These are phyloP conservation scores for Cyrtonyx montezumae DNA, from an alignment of 2,113 vertebrate species.

Conservation along the genomic window DNA sequence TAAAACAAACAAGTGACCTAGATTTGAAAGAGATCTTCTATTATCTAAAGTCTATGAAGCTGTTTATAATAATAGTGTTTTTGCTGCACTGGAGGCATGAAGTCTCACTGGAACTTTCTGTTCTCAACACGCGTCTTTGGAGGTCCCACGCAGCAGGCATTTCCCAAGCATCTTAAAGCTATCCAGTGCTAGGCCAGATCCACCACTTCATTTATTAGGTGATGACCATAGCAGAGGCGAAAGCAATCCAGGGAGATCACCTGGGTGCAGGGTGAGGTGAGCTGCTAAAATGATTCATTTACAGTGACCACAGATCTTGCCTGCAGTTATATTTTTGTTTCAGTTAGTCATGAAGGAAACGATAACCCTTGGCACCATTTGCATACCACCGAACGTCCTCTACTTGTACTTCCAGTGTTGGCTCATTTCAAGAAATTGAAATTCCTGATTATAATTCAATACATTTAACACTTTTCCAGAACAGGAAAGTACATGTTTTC, in stretches of 20 bases:
- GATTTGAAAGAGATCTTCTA: not conserved
- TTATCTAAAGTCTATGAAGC: not conserved
- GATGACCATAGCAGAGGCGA: not conserved
- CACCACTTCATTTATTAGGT: not conserved
- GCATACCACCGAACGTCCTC: not conserved
- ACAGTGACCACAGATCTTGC: not conserved
- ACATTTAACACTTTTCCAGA: not conserved
- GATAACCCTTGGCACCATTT: not conserved
- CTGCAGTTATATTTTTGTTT: not conserved
- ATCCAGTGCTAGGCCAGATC: not conserved
- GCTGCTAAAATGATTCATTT: rapidly evolving
- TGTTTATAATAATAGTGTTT: not conserved
- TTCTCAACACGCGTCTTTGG: not conserved
- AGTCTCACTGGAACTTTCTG: not conserved
- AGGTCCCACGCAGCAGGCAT: not conserved
- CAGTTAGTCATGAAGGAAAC: not conserved
- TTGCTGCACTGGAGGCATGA: not conserved
- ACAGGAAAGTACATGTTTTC: not conserved
- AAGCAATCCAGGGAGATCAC: not conserved
- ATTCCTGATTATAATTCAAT: not conserved
- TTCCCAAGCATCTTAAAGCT: not conserved
- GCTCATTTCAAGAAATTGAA: not conserved
- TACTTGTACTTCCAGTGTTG: not conserved
- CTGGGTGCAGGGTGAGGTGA: not conserved
- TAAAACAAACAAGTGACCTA: not conserved